A percentile compares a stretch with the other conserved stretches of the same genome.
Evolutionary conservation across 2,888 invertebrate genomes (phyloP).

Genomic region (Abrostola triplasia): DNA sequence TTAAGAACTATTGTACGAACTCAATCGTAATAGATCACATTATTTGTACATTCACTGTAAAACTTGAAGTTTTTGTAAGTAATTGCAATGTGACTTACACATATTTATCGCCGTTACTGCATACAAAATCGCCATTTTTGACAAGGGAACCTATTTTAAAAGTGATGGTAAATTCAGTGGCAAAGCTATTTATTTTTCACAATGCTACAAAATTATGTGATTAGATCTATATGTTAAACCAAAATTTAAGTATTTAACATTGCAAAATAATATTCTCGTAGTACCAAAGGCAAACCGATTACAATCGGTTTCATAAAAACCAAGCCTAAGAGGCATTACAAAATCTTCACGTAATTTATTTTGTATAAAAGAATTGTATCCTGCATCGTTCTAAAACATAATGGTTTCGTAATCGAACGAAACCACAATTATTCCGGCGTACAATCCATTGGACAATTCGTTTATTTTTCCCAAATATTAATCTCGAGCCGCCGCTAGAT

Average conservation of each 20-base stretch:
- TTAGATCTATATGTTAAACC: no score
- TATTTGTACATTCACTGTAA: background rate
- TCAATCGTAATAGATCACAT: constrained; percentile 29
- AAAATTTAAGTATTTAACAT: no score
- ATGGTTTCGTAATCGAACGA: constrained; percentile 13
- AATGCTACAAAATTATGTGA: no score
- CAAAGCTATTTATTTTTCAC: no score
- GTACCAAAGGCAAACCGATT: no score
- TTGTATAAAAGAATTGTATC: background rate
- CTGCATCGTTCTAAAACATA: constrained; percentile 1
- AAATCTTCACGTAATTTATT: background rate
- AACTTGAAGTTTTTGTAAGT: background rate
- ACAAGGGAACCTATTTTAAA: no score
- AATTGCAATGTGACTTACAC: background rate
- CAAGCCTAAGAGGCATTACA: background rate
- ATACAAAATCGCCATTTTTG: no score
- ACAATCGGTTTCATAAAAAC: no score
- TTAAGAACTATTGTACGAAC: constrained; percentile 33
- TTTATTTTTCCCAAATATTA: constrained; percentile 38
- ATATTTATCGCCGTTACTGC: no score
- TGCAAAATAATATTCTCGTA: no score
- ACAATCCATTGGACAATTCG: constrained; percentile 18
- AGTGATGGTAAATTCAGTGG: no score
- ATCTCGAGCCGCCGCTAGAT: constrained; percentile 41
- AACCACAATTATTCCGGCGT: constrained; percentile 33